Base-by-base conservation (phyloP, 2,888 invertebrate species). In the Cataglyphis livida region DNA sequence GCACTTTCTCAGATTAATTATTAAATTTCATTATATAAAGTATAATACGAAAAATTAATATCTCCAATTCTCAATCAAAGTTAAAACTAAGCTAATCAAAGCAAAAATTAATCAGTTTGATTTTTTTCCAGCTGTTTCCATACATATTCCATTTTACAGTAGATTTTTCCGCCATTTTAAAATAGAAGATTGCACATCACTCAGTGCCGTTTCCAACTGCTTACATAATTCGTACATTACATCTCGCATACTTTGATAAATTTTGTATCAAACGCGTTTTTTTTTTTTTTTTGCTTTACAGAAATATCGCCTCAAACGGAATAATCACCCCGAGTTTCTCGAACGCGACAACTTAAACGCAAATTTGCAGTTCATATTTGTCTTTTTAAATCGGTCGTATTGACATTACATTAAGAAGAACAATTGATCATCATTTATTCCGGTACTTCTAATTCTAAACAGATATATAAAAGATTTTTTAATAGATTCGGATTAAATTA, bases 21-120 rank as follows among this genome's bases (percentile, higher is more conserved):
- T 41, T 15, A 54, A 59, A 18, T 65, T 44, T n/a, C 10, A 18
- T 44, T 21, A 35, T 35, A 35, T 35, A 51, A 57, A 74, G 10
- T 7, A 0, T 41, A 35, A 57, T 38, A 28, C 28, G 9, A 70
- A 12, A 3, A 44, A 32, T 25, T 21, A 65, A 51, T 57, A 41
- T 68, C 15, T 76, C 21, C 59, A 41, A 78, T 78, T 70, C 3
- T 6, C 38, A n/a, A 65, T 32, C 38, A 54, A 61, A 44, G n/a
- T 61, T 61, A 59, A 10, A 25, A 74, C 38, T 48, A 75, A 51
- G 35, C 64, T 48, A 2, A 44, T 44, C n/a, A 75, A 75, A 65
- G 66, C n/a, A 51, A 44, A 18, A 9, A 75, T 66, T 75, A 75
- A 75, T 51, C 35, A 51, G 15, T 35, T 64, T 51, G 21, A 25